Conservation (phyloP, 2,113 vertebrate genomes). For the Odobenus rosmarus region DNA sequence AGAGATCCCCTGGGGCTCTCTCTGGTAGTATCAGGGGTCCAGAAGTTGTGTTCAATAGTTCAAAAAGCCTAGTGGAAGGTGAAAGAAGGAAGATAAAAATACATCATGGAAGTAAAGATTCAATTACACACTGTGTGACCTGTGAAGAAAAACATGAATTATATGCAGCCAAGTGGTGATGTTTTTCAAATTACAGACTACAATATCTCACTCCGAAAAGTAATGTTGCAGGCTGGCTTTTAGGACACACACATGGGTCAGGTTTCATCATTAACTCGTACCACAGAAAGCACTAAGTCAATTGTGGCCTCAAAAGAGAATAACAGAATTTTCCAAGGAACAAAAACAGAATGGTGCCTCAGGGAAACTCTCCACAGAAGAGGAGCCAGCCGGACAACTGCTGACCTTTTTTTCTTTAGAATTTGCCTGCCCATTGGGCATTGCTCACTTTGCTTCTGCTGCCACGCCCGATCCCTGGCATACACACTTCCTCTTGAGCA, state of each 20-base stretch:
- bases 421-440: neutral
- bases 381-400: neutral
- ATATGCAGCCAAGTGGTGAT: neutral
- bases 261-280: conserved; percentile 33
- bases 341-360: neutral
- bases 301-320: neutral
- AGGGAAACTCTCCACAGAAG: neutral
- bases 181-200: neutral
- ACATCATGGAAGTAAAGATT: neutral
- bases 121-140: neutral
- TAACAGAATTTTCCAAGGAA: conserved; percentile 29
- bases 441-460: neutral
- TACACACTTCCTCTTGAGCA: neutral
- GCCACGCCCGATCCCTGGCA: neutral
- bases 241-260: neutral
- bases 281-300: neutral
- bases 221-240: neutral
- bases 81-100: neutral
- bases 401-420: neutral
- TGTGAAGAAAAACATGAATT: neutral
- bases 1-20: neutral
- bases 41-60: neutral
- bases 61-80: neutral
- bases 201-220: neutral
- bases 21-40: neutral